A percentile compares a stretch with the other conserved stretches of the same genome.
Evolutionary conservation across 2,797 vertebrate genomes (phyloP).

Genomic region (Acropternis orthonyx): DNA sequence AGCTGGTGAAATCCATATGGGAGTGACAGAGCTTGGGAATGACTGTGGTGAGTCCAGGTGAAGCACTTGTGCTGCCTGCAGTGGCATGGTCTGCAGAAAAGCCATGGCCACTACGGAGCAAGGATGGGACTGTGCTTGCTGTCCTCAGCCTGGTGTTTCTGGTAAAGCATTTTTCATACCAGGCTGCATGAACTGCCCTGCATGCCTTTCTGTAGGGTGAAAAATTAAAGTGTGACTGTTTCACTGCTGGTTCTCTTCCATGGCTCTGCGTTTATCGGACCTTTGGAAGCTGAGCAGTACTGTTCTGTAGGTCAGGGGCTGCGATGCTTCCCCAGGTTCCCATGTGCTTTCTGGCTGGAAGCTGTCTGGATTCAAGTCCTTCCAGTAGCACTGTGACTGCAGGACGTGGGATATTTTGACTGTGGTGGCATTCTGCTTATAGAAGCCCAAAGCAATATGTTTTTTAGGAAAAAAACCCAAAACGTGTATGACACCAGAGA

Average conservation of each 20-base stretch:
- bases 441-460: background rate
- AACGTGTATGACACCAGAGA: background rate
- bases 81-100: background rate
- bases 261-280: background rate
- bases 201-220: background rate
- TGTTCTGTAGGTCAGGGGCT: background rate
- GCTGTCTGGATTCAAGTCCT: background rate
- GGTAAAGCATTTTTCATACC: background rate
- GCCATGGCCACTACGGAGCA: rapidly evolving
- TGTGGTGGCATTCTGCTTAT: background rate
- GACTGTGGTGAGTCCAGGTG: rapidly evolving
- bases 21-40: background rate
- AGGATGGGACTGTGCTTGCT: background rate
- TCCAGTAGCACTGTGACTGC: background rate
- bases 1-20: rapidly evolving
- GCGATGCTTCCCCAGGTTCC: background rate
- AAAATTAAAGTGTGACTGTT: background rate
- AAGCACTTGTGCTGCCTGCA: rapidly evolving
- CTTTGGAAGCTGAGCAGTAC: background rate
- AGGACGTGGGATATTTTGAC: background rate
- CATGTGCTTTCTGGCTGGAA: background rate
- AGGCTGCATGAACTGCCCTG: background rate
- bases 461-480: background rate
- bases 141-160: background rate
- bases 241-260: background rate